These are phyloP conservation scores for Thalassoma bifasciatum DNA, from an alignment of 2,113 vertebrate genomes.

Conservation along the genomic window DNA sequence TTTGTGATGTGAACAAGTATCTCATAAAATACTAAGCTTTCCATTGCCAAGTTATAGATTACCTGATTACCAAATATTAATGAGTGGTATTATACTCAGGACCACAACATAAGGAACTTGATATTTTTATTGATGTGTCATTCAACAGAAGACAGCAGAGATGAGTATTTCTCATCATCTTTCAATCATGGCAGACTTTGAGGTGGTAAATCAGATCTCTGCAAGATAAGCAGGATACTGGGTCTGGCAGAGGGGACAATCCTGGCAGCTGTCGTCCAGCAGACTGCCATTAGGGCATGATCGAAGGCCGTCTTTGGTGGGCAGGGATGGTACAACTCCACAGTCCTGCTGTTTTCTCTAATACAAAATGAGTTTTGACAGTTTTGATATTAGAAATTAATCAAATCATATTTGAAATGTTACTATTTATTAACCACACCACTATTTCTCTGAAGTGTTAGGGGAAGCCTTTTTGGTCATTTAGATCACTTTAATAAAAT, in stretches of 20 bases:
- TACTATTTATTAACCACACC: too few relatives aligned
- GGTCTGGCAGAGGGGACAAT: slow-evolving; percentile 86
- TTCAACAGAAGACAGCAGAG: slow-evolving; percentile 8
- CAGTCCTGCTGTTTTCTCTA: slow-evolving; percentile 78
- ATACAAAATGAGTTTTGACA: slow-evolving; percentile 14
- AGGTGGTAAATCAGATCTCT: slow-evolving; percentile 88
- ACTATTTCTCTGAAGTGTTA: too few relatives aligned
- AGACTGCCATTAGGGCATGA: slow-evolving; percentile 65
- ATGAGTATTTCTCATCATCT: neutral
- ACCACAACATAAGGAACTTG: slow-evolving; percentile 9
- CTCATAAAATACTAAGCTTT: too few relatives aligned
- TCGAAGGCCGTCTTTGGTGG: slow-evolving; percentile 13
- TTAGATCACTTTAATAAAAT: neutral
- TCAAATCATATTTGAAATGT: neutral
- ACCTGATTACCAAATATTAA: neutral
- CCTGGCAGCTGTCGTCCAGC: slow-evolving; percentile 88
- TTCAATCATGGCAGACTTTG: slow-evolving; percentile 85
- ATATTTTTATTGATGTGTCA: slow-evolving; percentile 35
- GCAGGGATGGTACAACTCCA: slow-evolving; percentile 68
- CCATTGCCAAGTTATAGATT: too few relatives aligned
- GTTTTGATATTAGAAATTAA: neutral
- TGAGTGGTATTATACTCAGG: neutral
- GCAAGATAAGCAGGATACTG: slow-evolving; percentile 86
- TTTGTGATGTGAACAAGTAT: neutral
- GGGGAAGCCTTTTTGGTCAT: neutral